phyloP scores from a whole-genome alignment of 1,140 invertebrate genomes.

The Drosophila equinoxialis region DNA sequence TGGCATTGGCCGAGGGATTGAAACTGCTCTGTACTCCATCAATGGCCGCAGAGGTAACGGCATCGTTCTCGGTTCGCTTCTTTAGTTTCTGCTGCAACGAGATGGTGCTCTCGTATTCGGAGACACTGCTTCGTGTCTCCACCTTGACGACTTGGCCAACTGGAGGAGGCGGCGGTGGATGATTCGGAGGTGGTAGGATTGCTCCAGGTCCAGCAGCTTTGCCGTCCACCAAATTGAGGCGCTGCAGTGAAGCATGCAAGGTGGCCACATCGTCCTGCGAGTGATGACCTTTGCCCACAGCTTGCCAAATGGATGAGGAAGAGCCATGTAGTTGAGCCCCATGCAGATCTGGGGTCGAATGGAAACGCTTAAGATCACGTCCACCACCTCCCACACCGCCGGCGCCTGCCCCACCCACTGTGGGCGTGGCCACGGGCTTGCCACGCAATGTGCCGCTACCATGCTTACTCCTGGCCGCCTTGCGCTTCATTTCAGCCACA shows the following conservation, averaged over 20 bases:
- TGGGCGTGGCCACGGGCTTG: conserved; percentile 83
- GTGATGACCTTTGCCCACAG: conserved; percentile 85
- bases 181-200: conserved; percentile 87
- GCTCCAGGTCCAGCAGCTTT: conserved; percentile 12
- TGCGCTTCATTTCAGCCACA: conserved; percentile 96
- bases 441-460: conserved; percentile 75
- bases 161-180: conserved; percentile 88
- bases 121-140: conserved; percentile 84
- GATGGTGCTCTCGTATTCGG: conserved; percentile 81
- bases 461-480: conserved; percentile 83
- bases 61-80: conserved; percentile 74
- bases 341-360: conserved; percentile 92
- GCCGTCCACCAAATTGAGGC: conserved; percentile 61
- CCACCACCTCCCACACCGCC: conserved; percentile 41
- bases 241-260: conserved; percentile 79
- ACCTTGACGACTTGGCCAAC: conserved; percentile 90
- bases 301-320: conserved; percentile 79
- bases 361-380: conserved; percentile 89
- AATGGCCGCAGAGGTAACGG: conserved; percentile 72
- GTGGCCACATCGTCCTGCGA: conserved; percentile 91
- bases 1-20: conserved; percentile 91
- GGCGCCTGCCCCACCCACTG: conserved; percentile 44
- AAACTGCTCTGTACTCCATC: conserved; percentile 90
- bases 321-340: conserved; percentile 67
- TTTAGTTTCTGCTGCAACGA: conserved; percentile 78